Percentiles rank a stretch among this genome's conserved stretches.
phyloP scores from a whole-genome alignment of 2,888 invertebrate species.

The Synergus laeviventris region DNA sequence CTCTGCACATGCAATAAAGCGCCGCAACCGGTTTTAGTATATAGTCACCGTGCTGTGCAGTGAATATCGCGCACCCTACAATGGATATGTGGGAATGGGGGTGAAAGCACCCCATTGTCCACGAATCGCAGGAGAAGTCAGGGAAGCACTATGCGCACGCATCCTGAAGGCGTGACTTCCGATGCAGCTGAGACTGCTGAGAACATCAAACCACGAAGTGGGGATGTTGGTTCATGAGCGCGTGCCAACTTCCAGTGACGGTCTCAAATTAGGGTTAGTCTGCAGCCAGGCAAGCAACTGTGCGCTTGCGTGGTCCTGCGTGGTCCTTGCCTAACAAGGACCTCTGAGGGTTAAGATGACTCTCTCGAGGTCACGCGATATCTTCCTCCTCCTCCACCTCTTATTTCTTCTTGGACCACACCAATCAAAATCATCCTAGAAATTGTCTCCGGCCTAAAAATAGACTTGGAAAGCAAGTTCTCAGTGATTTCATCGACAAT shows the following conservation, averaged over 20 bases:
- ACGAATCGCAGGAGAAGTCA: not conserved
- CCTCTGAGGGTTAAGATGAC: constrained; percentile 33
- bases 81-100: not conserved
- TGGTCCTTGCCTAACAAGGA: constrained; percentile 47
- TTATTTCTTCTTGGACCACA: constrained; percentile 18
- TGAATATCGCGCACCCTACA: not conserved
- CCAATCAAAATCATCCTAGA: constrained; percentile 11
- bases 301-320: constrained; percentile 70
- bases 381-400: constrained; percentile 39
- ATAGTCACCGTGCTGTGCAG: not conserved
- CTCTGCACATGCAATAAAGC: not conserved
- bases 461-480: not conserved
- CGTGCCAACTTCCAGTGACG: constrained; percentile 45
- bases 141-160: constrained; percentile 43
- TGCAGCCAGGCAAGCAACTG: constrained; percentile 68
- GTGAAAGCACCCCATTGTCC: not conserved
- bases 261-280: constrained; percentile 63
- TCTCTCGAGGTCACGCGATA: constrained; percentile 40
- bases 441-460: not conserved
- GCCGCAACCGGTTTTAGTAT: not conserved
- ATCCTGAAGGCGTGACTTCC: constrained; percentile 42
- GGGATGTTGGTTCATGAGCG: constrained; percentile 33
- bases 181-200: constrained; percentile 2
- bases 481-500: constrained; percentile 21
- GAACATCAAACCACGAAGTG: constrained; percentile 7